Conservation (phyloP, 2,113 vertebrate species). For the Pandion haliaetus region DNA sequence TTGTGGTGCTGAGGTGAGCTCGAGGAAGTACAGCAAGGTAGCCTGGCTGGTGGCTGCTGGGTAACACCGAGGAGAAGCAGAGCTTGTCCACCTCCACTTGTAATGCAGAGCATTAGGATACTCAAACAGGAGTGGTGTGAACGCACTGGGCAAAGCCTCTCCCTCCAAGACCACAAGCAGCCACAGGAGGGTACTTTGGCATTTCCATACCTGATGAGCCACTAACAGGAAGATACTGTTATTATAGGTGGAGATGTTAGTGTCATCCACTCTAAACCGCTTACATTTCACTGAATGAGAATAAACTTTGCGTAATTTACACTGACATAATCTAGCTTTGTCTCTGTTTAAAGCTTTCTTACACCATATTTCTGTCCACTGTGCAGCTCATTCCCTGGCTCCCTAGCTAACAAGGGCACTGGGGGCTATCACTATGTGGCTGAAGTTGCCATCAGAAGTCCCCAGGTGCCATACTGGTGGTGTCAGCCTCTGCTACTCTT, state of each 20-base stretch:
- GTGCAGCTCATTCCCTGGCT: not conserved
- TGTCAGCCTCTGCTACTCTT: not conserved
- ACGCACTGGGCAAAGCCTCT: rapidly evolving
- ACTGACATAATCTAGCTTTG: not conserved
- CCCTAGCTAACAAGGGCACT: rapidly evolving
- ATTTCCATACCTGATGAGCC: not conserved
- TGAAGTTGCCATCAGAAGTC: not conserved
- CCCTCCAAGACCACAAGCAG: not conserved
- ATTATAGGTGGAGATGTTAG: rapidly evolving
- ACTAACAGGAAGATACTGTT: not conserved
- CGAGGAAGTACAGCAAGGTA: rapidly evolving
- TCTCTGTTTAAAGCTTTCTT: not conserved
- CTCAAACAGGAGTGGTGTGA: not conserved
- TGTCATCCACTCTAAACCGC: not conserved
- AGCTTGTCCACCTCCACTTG: not conserved
- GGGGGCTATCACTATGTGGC: rapidly evolving
- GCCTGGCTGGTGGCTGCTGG: not conserved
- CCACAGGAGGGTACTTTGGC: not conserved
- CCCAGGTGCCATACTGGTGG: not conserved
- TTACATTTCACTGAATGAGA: not conserved
- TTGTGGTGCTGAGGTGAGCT: not conserved
- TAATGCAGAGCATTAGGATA: not conserved
- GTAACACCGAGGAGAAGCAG: not conserved
- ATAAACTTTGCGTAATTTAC: not conserved
- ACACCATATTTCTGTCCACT: not conserved